phyloP scores from a whole-genome alignment of 2,888 invertebrate species.

The Tortrix viridana region DNA sequence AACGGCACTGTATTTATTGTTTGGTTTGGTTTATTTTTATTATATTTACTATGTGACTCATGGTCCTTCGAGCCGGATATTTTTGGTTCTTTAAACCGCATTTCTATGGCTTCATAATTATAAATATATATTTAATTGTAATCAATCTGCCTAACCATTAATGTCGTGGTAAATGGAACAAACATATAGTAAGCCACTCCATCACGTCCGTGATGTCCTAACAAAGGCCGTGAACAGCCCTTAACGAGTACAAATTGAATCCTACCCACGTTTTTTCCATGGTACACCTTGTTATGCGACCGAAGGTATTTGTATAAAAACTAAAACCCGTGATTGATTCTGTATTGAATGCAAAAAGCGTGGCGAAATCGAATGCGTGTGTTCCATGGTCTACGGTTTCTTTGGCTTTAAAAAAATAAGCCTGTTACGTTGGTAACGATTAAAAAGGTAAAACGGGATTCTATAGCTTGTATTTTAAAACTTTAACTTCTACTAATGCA shows the following conservation, averaged over 20 bases:
- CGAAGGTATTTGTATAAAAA: slow-evolving; percentile 47
- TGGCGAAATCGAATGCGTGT: slow-evolving; percentile 60
- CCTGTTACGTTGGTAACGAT: slow-evolving; percentile 17
- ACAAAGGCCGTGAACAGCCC: slow-evolving; percentile 60
- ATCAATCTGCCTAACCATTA: slow-evolving; percentile 6
- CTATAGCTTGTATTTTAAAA: not conserved
- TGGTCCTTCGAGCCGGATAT: slow-evolving; percentile 14
- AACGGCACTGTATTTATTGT: too few species aligned
- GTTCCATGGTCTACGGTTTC: slow-evolving; percentile 52
- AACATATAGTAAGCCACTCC: slow-evolving; percentile 37
- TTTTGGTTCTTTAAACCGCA: not conserved
- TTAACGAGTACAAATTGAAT: slow-evolving; percentile 72
- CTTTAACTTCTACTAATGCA: not conserved
- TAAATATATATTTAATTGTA: not conserved
- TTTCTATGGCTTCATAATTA: not conserved
- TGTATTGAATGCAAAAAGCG: slow-evolving; percentile 63
- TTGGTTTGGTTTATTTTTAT: too few species aligned
- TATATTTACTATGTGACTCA: not conserved
- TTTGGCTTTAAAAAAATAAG: slow-evolving; percentile 7
- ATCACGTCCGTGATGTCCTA: slow-evolving; percentile 53
- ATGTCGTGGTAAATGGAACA: slow-evolving; percentile 30
- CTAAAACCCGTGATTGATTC: slow-evolving; percentile 34
- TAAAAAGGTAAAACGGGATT: slow-evolving; percentile 25
- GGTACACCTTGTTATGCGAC: slow-evolving; percentile 60
- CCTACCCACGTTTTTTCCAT: slow-evolving; percentile 55